These are phyloP conservation scores for Chionomys nivalis DNA, from an alignment of 2,113 vertebrate species.

Conservation along the genomic window DNA sequence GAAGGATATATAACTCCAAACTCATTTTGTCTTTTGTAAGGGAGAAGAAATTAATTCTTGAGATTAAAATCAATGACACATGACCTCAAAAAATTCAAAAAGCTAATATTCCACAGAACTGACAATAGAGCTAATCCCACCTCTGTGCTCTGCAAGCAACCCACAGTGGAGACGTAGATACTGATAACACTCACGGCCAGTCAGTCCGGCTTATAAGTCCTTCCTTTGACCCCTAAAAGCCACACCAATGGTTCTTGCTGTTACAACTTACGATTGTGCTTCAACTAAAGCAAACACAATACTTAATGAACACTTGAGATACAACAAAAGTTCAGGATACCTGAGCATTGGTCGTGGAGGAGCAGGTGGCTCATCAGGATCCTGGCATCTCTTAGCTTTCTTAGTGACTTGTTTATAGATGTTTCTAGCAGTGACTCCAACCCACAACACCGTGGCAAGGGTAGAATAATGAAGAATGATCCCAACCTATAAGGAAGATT, in stretches of 20 bases:
- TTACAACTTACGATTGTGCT: neutral
- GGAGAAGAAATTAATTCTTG: neutral
- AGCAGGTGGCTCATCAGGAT: constrained; percentile 95
- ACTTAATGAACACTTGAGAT: neutral
- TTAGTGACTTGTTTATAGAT: constrained; percentile 98
- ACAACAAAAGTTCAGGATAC: constrained; percentile 78
- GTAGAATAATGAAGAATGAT: constrained; percentile 98
- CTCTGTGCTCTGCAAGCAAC: neutral
- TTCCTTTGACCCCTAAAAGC: neutral
- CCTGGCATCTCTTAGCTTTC: constrained; percentile 95
- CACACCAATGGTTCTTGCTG: neutral
- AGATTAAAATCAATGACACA: neutral
- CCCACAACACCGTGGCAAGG: constrained; percentile 95
- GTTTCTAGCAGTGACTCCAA: constrained; percentile 97
- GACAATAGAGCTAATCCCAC: neutral
- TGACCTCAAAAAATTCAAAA: neutral
- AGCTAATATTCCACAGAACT: neutral
- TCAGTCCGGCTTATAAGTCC: neutral
- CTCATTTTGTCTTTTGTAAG: neutral
- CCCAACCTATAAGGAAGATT: constrained; percentile 89
- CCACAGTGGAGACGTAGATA: rapidly evolving
- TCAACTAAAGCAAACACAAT: neutral
- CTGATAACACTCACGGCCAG: neutral
- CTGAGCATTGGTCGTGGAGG: constrained; percentile 97
- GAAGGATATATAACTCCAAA: neutral